A percentile compares a stretch with the other conserved stretches of the same genome.
These are phyloP conservation scores for Caracal caracal DNA, from an alignment of 2,113 vertebrate species.

Conservation along the genomic window DNA sequence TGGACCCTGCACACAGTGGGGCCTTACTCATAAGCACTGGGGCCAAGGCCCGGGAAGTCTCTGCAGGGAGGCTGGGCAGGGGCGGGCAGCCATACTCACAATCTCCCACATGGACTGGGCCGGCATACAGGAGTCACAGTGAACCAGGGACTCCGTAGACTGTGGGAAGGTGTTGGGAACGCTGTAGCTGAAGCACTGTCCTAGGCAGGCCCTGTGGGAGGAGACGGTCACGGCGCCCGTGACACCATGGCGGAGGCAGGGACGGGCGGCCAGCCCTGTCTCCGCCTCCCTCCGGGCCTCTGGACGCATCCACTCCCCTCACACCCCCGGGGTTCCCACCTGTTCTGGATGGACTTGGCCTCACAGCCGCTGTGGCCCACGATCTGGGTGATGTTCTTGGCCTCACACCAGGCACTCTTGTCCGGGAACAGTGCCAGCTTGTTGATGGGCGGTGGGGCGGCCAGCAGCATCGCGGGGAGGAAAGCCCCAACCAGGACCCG, in stretches of 20 bases:
- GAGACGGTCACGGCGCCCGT: fast-evolving
- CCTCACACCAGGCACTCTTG: conserved; percentile 99
- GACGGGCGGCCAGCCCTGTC: background rate
- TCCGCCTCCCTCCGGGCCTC: background rate
- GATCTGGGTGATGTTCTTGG: conserved; percentile 99
- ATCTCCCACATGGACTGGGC: conserved; percentile 98
- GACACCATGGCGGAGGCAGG: fast-evolving
- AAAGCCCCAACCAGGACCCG: conserved; percentile 81
- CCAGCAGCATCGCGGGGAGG: conserved; percentile 89
- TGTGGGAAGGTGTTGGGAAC: conserved; percentile 99
- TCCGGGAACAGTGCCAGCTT: conserved; percentile 98
- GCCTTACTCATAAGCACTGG: fast-evolving
- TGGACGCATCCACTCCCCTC: fast-evolving
- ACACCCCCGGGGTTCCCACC: conserved; percentile 81
- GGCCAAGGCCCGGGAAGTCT: too few species aligned
- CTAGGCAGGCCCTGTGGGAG: conserved; percentile 93
- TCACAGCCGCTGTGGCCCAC: conserved; percentile 98
- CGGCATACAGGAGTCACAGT: conserved; percentile 99
- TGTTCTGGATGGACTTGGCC: conserved; percentile 98
- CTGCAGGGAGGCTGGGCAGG: background rate
- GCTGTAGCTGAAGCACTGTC: conserved; percentile 99
- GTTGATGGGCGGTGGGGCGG: conserved; percentile 96
- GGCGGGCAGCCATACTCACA: conserved; percentile 87
- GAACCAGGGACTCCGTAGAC: conserved; percentile 97
- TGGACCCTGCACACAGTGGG: fast-evolving